A percentile compares a stretch with the other conserved stretches of the same genome.
phyloP scores from a whole-genome alignment of 1,140 invertebrate species.

The Camponotus vicinus region DNA sequence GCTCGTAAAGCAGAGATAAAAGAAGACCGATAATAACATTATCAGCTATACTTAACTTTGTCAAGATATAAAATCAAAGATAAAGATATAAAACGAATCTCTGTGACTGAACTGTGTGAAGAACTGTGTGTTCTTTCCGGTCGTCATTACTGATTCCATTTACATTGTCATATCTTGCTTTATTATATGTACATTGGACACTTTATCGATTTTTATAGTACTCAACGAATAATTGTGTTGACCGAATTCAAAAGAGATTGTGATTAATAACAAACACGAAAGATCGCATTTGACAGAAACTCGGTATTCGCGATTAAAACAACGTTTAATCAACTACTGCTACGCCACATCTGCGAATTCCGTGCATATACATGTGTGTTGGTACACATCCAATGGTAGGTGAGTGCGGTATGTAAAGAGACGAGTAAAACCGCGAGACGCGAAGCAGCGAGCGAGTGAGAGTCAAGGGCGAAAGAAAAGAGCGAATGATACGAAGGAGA shows the following conservation, averaged over 20 bases:
- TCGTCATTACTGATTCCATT: constrained; percentile 26
- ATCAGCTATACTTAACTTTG: constrained; percentile 27
- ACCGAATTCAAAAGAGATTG: not conserved
- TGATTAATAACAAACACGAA: not conserved
- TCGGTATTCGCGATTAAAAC: constrained; percentile 64
- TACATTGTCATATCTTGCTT: not conserved
- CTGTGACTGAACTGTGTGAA: not conserved
- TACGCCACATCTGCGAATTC: constrained; percentile 25
- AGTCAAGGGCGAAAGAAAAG: constrained; percentile 25
- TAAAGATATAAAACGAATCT: constrained; percentile 25
- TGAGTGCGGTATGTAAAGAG: constrained; percentile 71
- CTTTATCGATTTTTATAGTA: not conserved
- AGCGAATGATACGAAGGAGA: constrained; percentile 41
- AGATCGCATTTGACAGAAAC: constrained; percentile 50
- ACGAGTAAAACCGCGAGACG: constrained; percentile 56
- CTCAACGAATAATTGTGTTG: constrained; percentile 8
- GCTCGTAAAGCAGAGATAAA: not conserved
- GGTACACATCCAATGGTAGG: constrained; percentile 20
- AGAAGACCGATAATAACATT: constrained; percentile 12
- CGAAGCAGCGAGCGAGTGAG: constrained; percentile 29
- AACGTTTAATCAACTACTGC: constrained; percentile 52
- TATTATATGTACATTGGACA: constrained; percentile 6
- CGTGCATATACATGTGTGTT: not conserved
- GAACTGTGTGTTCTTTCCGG: not conserved
- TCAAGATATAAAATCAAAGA: constrained; percentile 5